A percentile compares a stretch with the other conserved stretches of the same genome.
phyloP scores from a whole-genome alignment of 2,113 vertebrate species.

The Anthoscopus minutus region DNA sequence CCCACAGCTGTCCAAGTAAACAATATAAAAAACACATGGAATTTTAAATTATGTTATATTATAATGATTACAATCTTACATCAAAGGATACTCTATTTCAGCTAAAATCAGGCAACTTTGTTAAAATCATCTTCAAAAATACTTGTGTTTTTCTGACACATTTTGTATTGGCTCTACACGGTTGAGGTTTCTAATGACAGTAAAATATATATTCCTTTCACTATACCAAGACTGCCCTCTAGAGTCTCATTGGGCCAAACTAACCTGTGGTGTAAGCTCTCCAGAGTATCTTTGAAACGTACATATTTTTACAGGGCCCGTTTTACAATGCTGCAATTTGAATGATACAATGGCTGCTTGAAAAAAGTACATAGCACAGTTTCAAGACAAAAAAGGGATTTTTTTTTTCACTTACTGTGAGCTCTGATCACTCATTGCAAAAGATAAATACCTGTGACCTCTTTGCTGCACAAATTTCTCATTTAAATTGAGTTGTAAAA shows the following conservation, averaged over 20 bases:
- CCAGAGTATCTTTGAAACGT: background rate
- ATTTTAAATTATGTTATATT: background rate
- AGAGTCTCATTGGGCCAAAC: slow-evolving; percentile 45
- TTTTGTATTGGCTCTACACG: background rate
- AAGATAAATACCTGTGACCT: background rate
- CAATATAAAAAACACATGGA: background rate
- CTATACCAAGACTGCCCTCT: slow-evolving; percentile 68
- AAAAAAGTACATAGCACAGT: background rate
- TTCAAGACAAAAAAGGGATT: background rate
- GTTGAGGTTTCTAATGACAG: background rate
- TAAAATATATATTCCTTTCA: background rate
- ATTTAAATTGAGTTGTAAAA: background rate
- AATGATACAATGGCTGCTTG: background rate
- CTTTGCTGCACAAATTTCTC: background rate
- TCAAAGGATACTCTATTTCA: background rate
- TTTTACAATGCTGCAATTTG: background rate
- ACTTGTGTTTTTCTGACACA: background rate
- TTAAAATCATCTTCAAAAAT: background rate
- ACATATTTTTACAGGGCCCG: background rate
- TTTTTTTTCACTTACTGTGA: background rate
- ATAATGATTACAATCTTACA: background rate
- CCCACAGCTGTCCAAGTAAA: background rate
- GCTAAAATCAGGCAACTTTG: background rate
- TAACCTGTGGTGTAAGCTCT: background rate
- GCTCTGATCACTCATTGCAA: background rate